Base-by-base conservation (phyloP, 2,113 vertebrate species). In the Siniperca chuatsi region DNA sequence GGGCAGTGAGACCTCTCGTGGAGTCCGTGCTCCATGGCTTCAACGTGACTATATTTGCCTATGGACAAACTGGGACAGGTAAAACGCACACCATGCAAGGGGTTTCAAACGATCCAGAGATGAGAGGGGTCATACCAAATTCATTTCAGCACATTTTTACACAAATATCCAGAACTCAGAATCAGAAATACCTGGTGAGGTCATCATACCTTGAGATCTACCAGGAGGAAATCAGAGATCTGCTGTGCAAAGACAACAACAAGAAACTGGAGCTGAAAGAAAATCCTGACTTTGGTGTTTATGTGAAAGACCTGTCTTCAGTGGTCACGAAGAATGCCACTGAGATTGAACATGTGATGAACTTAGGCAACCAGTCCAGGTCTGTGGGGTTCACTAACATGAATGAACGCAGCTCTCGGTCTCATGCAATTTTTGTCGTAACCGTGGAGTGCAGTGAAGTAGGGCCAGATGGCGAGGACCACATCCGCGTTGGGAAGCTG, bases 131-230 rank as follows among this genome's bases (percentile, higher is more conserved):
- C 57, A 97, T 99, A 86, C 98, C 98, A 29, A 97, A 95, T 55
- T 96, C 98, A 71, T 98, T 99, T 70, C 96, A 98, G 83, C 98
- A 99, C 92, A 97, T 99, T 86, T 99, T 99, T 93, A 98, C 98
- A 2, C 97, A 98, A 66, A 99, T 99, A 94, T 98, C 98, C 44
- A 96, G 98, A 79, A 98, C 97, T 55, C 98, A 98, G 95, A 97
- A 98, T 92, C 98, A 98, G 92, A 97, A 98, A 89, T 99, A 97
- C 93, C 93, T 99, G 92, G 98, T 99, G 75, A 95, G 98, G 90
- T 98, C 98, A n/a, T 99, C 98, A 0, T 99, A 99, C 90, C 92
- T 99, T 84, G 98, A 99, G 95, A 99, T 99, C 92, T 99, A 99
- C 92, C 98, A 98, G 93, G 98, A 99, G 95, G 98, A 99, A 86